Evolutionary conservation across 2,888 invertebrate genomes (phyloP), one percentile per base, ranked within the genome.

Genomic region (Eueremaeus valkanovi): DNA sequence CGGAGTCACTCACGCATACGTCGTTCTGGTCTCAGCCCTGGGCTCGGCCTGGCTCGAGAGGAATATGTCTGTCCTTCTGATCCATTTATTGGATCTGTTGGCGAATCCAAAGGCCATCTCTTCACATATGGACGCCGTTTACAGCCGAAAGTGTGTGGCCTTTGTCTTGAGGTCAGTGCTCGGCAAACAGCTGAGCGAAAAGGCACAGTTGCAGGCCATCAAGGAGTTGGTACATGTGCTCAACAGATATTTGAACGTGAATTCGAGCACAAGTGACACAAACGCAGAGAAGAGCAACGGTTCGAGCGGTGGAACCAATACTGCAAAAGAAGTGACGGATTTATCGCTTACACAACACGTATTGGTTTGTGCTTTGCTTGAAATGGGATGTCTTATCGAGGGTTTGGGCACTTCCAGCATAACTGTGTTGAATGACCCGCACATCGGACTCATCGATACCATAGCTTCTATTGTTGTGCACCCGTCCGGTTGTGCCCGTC

Each of bases 1-100:
- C 76, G 98, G 98, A 77, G 93, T 99, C 0, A 96, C 98, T 5
- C 94, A 98, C 86, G 92, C 95, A 0, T 99, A 99, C 83, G 96
- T 99, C 33, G 90, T 93, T 73, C 94, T 98, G 83, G 92, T 95
- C 0, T 92, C 93, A 84, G 90, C 91, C 81, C 89, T 98, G 88
- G 98, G 98, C 40, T 90, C 93, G 11, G 88, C 90, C 0, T 99
- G 98, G 98, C 84, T 99, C 77, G 98, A 99, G 84, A 89, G 93
- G 27, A 94, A 98, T 83, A 87, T 97, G 81, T 89, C 89, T 18
- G 87, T 89, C 0, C 89, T 97, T 80, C 85, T 97, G n/a, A 88
- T 88, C 13, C 97, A 98, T 83, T 89, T 98, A 5, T 85, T 98
- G 72, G 95, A 96, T 81, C 85, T 98, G 79, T 95, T 87, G 2